phyloP scores from a whole-genome alignment of 37 sponge, comb jelly and placozoan genomes.

The Beroe ovata region DNA sequence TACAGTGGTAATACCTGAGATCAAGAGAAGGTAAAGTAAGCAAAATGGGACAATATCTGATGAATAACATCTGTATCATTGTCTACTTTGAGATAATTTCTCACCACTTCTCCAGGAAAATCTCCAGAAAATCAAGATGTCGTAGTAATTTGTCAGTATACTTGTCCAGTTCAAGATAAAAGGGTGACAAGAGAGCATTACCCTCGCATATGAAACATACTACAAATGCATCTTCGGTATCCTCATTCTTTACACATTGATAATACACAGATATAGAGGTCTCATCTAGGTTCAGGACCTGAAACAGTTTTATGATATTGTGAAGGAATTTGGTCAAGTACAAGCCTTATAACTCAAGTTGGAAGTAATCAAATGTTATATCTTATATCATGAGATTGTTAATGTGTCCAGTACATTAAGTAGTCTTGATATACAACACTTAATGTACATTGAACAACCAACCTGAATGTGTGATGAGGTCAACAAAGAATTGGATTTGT shows the following conservation, averaged over 20 bases:
- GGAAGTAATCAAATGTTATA: too few relatives aligned
- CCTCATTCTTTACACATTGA: not conserved
- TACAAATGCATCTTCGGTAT: not conserved
- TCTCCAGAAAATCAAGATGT: not conserved
- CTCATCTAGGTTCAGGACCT: not conserved
- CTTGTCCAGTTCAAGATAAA: slow-evolving; percentile 63
- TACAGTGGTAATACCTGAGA: slow-evolving; percentile 31
- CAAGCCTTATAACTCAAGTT: too few relatives aligned
- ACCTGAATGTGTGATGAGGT: slow-evolving; percentile 62
- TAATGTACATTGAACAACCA: too few relatives aligned
- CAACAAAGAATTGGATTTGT: slow-evolving; percentile 15
- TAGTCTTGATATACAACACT: too few relatives aligned
- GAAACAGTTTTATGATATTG: not conserved
- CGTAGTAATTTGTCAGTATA: slow-evolving; percentile 4
- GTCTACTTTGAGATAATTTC: not conserved
- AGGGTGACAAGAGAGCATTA: slow-evolving; percentile 21
- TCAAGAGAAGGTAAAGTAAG: not conserved
- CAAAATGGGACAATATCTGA: not conserved
- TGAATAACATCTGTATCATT: not conserved
- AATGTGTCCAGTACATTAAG: too few relatives aligned
- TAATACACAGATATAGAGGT: slow-evolving; percentile 18
- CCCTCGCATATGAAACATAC: slow-evolving; percentile 26
- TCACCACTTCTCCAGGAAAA: slow-evolving; percentile 23
- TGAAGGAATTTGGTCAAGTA: too few relatives aligned
- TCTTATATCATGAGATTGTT: too few relatives aligned